Base-by-base conservation (phyloP, 2,888 invertebrate species). In the Didymodactylos carnosus region DNA sequence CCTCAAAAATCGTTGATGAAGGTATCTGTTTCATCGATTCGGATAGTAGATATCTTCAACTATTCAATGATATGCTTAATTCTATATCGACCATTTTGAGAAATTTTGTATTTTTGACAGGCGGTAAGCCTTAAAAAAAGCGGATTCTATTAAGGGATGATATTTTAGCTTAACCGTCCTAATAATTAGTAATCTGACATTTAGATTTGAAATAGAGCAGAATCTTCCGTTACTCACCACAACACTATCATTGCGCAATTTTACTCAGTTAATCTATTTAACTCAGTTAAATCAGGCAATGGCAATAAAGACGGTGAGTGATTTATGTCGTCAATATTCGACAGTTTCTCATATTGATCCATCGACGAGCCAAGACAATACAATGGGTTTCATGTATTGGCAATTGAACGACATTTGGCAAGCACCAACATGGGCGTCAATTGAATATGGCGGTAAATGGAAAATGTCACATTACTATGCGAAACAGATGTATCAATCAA, bases 321-420 rank as follows among this genome's bases (percentile, higher is more conserved):
- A 95, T 80, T 87, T 87, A 75, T 92, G 92, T 82, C 86, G 91
- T 41, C 10, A 25, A 2, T 25, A 49, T 23, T 49, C 23, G 25
- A 25, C 49, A 49, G 6, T 25, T 23, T 3, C 23, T 49, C 23
- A 13, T 23, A 70, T 73, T n/a, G 39, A 73, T 43, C 23, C 25
- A 14, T 62, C 19, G 11, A 75, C 23, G 35, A 51, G 69, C 40
- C 41, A 70, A 41, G 72, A 62, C 13, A 3, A 49, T 25, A 49
- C 23, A 23, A 53, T 72, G 39, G 97, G 97, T 0, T 92, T 94
- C 0, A 85, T 98, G 72, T 98, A 94, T 83, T 98, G 97, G 97
- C 97, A 98, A 83, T 84, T 97, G 19, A 95, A 97, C 82, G 95
- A 97, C 82, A 90, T 95, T 43, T 97, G 97, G 97, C 90, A 91